A percentile compares a stretch with the other conserved stretches of the same genome.
These are phyloP conservation scores for Tamandua tetradactyla DNA, from an alignment of 2,797 vertebrate genomes.

Conservation along the genomic window DNA sequence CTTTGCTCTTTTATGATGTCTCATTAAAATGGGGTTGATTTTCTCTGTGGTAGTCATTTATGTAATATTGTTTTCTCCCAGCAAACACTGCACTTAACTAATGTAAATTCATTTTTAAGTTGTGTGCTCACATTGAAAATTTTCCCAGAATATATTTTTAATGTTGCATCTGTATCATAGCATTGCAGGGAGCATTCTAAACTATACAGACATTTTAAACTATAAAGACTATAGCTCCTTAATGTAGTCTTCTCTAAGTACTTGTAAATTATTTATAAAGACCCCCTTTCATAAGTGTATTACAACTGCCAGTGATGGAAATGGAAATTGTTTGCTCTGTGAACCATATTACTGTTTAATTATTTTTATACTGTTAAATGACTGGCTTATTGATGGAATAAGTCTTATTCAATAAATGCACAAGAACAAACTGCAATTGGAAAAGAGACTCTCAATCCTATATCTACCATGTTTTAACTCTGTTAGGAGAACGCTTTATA, in stretches of 20 bases:
- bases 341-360: slow-evolving; percentile 58
- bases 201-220: slow-evolving; percentile 47
- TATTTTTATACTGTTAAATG: slow-evolving; percentile 57
- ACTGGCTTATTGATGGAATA: slow-evolving; percentile 10
- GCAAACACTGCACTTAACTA: slow-evolving; percentile 55
- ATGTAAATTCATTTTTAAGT: slow-evolving; percentile 73
- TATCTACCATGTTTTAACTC: background rate
- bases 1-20: slow-evolving; percentile 66
- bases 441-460: slow-evolving; percentile 29
- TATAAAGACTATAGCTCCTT: slow-evolving; percentile 44
- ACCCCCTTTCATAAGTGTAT: slow-evolving; percentile 63
- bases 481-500: background rate
- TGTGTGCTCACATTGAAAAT: slow-evolving; percentile 58
- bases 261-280: slow-evolving; percentile 72
- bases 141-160: slow-evolving; percentile 67
- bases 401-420: background rate
- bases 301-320: slow-evolving; percentile 45
- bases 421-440: background rate
- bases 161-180: slow-evolving; percentile 11
- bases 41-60: slow-evolving; percentile 65
- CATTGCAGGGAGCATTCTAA: slow-evolving; percentile 48
- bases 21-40: slow-evolving; percentile 67
- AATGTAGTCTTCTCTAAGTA: slow-evolving; percentile 55
- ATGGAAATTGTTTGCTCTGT: slow-evolving; percentile 61
- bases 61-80: slow-evolving; percentile 48